Percentiles rank a stretch among this genome's conserved stretches.
phyloP scores from a whole-genome alignment of 2,797 vertebrate species.

The Intellagama lesueurii region DNA sequence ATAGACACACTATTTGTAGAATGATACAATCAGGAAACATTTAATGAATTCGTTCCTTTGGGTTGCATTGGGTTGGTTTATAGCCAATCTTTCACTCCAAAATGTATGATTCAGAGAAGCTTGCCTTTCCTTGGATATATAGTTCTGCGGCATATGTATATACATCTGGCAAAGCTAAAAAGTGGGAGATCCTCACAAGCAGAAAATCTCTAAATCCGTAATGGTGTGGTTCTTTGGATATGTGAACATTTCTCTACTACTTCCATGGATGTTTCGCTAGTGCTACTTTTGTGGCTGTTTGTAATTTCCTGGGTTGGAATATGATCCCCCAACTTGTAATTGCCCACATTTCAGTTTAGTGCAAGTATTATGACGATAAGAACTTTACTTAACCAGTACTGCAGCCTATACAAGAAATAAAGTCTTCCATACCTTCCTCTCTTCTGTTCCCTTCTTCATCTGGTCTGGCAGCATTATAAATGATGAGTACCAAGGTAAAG shows the following conservation, averaged over 20 bases:
- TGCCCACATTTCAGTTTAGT: not conserved
- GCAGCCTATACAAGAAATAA: not conserved
- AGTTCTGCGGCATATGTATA: not conserved
- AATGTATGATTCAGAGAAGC: not conserved
- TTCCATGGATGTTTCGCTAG: not conserved
- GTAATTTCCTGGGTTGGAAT: not conserved
- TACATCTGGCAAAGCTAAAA: not conserved
- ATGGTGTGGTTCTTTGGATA: not conserved
- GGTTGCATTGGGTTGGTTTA: not conserved
- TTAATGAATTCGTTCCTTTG: no score
- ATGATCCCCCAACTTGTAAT: not conserved
- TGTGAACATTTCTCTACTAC: not conserved
- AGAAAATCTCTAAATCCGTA: not conserved
- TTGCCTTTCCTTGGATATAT: not conserved
- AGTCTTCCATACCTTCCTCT: not conserved
- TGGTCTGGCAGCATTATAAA: not conserved
- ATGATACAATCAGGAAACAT: no score
- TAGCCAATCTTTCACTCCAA: not conserved
- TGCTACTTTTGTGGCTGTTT: not conserved
- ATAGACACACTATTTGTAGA: no score
- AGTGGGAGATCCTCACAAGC: not conserved
- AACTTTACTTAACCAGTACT: not conserved
- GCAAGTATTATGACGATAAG: not conserved
- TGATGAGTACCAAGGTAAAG: not conserved
- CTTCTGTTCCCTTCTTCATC: not conserved